A percentile compares a stretch with the other conserved stretches of the same genome.
Evolutionary conservation across 1,140 invertebrate genomes (phyloP).

Genomic region (Nephila pilipes): DNA sequence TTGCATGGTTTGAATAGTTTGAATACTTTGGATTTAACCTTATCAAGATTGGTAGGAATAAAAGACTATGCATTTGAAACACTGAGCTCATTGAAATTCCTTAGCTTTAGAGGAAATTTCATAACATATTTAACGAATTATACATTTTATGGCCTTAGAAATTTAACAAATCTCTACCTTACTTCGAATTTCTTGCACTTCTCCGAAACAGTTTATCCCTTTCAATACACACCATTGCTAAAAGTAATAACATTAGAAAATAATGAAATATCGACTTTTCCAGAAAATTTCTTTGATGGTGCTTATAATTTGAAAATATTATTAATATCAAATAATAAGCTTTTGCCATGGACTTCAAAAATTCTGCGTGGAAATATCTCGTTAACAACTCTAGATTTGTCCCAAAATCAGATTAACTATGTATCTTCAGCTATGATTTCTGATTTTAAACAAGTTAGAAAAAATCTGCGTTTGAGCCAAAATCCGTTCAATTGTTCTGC

Average conservation of each 20-base stretch:
- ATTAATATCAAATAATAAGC: constrained; percentile 70
- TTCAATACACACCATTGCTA: constrained; percentile 81
- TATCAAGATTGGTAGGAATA: neutral
- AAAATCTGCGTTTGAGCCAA: constrained; percentile 81
- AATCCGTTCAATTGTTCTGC: constrained; percentile 83
- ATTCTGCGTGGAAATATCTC: constrained; percentile 8
- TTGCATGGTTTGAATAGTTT: constrained; percentile 79
- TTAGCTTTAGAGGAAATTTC: neutral
- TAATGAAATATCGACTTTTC: constrained; percentile 83
- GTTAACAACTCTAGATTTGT: constrained; percentile 78
- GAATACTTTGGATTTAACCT: neutral
- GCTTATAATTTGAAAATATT: constrained; percentile 80
- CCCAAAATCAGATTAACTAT: constrained; percentile 83
- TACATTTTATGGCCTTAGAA: constrained; percentile 40
- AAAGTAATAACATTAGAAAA: constrained; percentile 82
- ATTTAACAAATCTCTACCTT: constrained; percentile 33
- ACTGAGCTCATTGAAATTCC: constrained; percentile 10
- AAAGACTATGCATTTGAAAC: constrained; percentile 68
- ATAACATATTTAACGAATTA: constrained; percentile 25
- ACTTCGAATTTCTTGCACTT: constrained; percentile 5
- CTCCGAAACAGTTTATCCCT: neutral
- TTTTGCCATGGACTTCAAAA: constrained; percentile 51
- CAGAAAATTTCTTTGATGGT: constrained; percentile 81
- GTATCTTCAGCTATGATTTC: constrained; percentile 83
- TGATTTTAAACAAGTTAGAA: constrained; percentile 82